These are phyloP conservation scores for Cassiopea andromeda DNA, from an alignment of 30 jellyfish, hydroid and myxozoan genomes.

Conservation along the genomic window DNA sequence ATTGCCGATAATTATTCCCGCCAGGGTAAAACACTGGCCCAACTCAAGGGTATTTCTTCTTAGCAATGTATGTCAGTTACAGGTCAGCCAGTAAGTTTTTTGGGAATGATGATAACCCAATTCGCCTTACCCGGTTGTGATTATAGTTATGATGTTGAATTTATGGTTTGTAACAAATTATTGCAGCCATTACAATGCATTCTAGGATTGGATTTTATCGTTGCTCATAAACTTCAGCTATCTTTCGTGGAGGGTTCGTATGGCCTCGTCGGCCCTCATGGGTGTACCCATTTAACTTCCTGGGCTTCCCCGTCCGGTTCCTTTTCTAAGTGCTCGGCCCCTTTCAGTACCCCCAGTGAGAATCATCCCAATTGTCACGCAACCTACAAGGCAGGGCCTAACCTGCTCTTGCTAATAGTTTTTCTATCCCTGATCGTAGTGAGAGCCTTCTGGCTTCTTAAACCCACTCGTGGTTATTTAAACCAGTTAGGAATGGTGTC, in stretches of 20 bases:
- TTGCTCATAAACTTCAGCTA: not conserved
- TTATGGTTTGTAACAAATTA: not conserved
- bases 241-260: not conserved
- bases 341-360: not conserved
- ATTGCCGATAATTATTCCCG: not conserved
- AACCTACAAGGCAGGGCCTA: not conserved
- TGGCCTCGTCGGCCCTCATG: not conserved
- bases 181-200: not conserved
- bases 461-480: not conserved
- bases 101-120: not conserved
- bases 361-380: not conserved
- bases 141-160: not conserved
- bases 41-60: not conserved
- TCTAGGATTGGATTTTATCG: not conserved
- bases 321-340: not conserved
- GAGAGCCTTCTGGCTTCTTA: not conserved
- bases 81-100: not conserved
- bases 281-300: not conserved
- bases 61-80: not conserved
- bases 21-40: not conserved
- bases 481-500: not conserved
- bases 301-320: not conserved
- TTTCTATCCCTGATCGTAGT: not conserved
- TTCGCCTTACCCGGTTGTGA: not conserved
- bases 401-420: not conserved